These are phyloP conservation scores for Drosophila arawakana DNA, from an alignment of 1,140 invertebrate species.

Conservation along the genomic window DNA sequence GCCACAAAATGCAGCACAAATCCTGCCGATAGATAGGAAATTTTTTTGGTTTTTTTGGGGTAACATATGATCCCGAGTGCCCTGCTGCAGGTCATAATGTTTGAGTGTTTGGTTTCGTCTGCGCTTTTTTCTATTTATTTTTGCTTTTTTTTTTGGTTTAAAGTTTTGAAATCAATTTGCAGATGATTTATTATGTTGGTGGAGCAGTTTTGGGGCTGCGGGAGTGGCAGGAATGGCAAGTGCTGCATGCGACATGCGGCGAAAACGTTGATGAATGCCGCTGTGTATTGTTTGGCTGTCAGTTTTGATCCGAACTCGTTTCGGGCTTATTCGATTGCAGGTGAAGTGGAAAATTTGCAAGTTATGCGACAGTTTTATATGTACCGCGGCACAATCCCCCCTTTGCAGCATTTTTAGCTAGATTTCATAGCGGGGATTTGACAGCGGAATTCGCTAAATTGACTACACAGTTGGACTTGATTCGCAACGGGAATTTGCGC, in stretches of 20 bases:
- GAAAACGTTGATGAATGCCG: slow-evolving; percentile 78
- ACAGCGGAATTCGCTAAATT: slow-evolving; percentile 52
- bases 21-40: slow-evolving; percentile 1
- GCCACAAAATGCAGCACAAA: slow-evolving; percentile 57
- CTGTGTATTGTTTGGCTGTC: slow-evolving; percentile 79
- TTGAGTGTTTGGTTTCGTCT: slow-evolving; percentile 27
- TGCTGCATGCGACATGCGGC: slow-evolving; percentile 68
- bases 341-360: slow-evolving; percentile 80
- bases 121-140: slow-evolving; percentile 42
- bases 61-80: slow-evolving; percentile 46
- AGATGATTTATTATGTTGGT: slow-evolving; percentile 79
- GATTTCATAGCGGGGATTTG: slow-evolving; percentile 36
- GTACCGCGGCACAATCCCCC: neutral
- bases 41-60: slow-evolving; percentile 23
- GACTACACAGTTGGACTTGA: slow-evolving; percentile 26
- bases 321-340: slow-evolving; percentile 58
- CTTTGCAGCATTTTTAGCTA: neutral
- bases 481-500: slow-evolving; percentile 29
- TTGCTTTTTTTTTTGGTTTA: slow-evolving; percentile 51
- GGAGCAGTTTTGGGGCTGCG: neutral
- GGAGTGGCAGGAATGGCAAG: neutral
- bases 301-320: slow-evolving; percentile 70
- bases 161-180: slow-evolving; percentile 82
- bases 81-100: slow-evolving; percentile 56
- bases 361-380: slow-evolving; percentile 72